Percentiles rank a stretch among this genome's conserved stretches.
phyloP scores from a whole-genome alignment of 1,140 invertebrate genomes.

The Nephila pilipes region DNA sequence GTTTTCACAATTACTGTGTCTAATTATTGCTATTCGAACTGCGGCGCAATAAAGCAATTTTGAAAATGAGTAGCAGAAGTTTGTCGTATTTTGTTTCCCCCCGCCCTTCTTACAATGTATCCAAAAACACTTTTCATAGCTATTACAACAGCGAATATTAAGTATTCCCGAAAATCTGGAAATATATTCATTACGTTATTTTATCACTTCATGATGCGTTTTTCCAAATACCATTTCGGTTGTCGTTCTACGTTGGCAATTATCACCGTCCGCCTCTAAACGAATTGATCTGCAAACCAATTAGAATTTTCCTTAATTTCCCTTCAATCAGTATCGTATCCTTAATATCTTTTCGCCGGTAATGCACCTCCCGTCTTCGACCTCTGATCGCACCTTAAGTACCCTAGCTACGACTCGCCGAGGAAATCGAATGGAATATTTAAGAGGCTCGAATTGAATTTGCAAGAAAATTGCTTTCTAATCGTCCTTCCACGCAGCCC shows the following conservation, averaged over 20 bases:
- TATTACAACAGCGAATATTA: background rate
- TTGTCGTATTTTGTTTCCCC: background rate
- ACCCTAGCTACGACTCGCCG: background rate
- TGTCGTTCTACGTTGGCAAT: background rate
- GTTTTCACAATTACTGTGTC: background rate
- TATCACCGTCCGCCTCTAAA: slow-evolving; percentile 5
- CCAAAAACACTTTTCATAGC: background rate
- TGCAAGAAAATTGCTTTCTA: slow-evolving; percentile 64
- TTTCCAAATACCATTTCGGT: background rate
- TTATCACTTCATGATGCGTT: slow-evolving; percentile 7
- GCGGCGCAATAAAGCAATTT: background rate
- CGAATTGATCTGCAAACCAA: slow-evolving; percentile 30
- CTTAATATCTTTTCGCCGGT: background rate
- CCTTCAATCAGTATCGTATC: background rate
- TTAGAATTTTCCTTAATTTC: slow-evolving; percentile 41
- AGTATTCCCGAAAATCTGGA: background rate
- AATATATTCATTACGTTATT: slow-evolving; percentile 34
- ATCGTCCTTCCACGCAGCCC: slow-evolving; percentile 37
- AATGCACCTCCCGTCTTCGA: slow-evolving; percentile 7
- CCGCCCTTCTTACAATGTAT: background rate
- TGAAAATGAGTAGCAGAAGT: background rate
- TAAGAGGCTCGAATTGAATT: slow-evolving; percentile 35
- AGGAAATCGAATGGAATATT: slow-evolving; percentile 45
- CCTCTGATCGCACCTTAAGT: background rate
- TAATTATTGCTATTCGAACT: background rate